Base-by-base conservation (phyloP, 2,113 vertebrate genomes). In the Petromus typicus region DNA sequence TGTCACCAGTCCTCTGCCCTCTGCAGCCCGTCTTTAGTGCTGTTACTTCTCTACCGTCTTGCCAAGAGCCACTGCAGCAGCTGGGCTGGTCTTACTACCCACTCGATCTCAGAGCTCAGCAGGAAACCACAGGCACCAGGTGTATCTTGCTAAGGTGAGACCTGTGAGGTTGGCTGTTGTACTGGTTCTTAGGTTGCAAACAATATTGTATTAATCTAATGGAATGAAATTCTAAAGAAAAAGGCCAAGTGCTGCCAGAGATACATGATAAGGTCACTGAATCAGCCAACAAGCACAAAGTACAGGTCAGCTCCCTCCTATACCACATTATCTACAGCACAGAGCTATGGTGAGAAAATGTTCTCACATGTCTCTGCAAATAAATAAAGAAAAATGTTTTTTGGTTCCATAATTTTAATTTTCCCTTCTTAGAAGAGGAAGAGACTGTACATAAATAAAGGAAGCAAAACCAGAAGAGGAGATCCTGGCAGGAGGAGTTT, bases 141-240 rank as follows among this genome's bases (percentile, higher is more conserved):
- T 6, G 18, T 20, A 37, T 23, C 78, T 54, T 13, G 9, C 20
- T 48, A 9, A 43, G 9, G 20, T 8, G 45, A 61, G 18, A 51
- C 10, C 48, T 56, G 13, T 54, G 63, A 80, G 32, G 23, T 27
- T 27, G 13, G 40, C 27, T 73, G 2, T 8, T 43, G n/a, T 32
- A 9, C 66, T 83, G 87, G 37, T 94, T 89, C 80, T 86, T 10
- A 75, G 18, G 22, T 22, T 75, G 91, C 34, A 82, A 75, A 34
- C 67, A 81, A 34, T 5, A 20, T 59, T 20, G 5, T 8, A 66
- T 48, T 63, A 66, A 80, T 69, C 25, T 45, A 66, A 56, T 9
- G 30, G 32, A 75, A 57, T 61, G 22, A 71, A 90, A 92, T 64
- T 67, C 43, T 30, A 57, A 67, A 95, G 87, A 95, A 61, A 56